Evolutionary conservation across 2,797 vertebrate genomes (phyloP), one percentile per base, ranked within the genome.

Genomic region (Sebastes hopkinsi): DNA sequence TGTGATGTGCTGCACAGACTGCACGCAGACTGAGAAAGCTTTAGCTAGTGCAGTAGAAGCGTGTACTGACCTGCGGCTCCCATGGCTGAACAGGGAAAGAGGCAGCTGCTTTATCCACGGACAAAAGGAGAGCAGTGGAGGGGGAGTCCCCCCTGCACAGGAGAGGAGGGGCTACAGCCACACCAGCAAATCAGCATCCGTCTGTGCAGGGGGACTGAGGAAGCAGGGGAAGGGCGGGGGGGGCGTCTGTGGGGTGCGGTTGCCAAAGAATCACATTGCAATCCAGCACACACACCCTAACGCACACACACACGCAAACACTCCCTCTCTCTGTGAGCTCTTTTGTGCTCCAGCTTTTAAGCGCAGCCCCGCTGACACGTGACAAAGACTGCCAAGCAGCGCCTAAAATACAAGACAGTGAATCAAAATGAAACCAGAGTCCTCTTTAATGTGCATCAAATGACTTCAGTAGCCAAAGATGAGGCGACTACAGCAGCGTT

Each of bases 41-140:
- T 85, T 84, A 91, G 81, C 85, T 75, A 87, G 80, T 79, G 88
- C 89, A 81, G 85, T 73, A 90, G 92, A 91, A 90, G 82, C 75
- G 30, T 81, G 84, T 94, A 96, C 96, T 95, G 94, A 96, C 95
- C 96, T 96, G 96, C 88, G 92, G 89, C 88, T 95, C 95, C 95
- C 96, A 96, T 96, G 94, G 94, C 93, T 96, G 95, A 92, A 92
- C 92, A 94, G 92, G 90, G 92, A 95, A 92, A 95, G 89, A 95
- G 86, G 92, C 90, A 95, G 94, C 93, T 95, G 95, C 93, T 95
- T 92, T 93, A 94, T 94, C 89, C 92, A 91, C 87, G 84, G 93
- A 96, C 95, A 96, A 95, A 96, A 95, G 94, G 91, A 95, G 90
- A 92, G 90, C 85, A 82, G 22, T 91, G 89, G 64, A 82, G 83